Evolutionary conservation across 2,113 vertebrate species (phyloP).

Genomic region (Salvelinus alpinus): DNA sequence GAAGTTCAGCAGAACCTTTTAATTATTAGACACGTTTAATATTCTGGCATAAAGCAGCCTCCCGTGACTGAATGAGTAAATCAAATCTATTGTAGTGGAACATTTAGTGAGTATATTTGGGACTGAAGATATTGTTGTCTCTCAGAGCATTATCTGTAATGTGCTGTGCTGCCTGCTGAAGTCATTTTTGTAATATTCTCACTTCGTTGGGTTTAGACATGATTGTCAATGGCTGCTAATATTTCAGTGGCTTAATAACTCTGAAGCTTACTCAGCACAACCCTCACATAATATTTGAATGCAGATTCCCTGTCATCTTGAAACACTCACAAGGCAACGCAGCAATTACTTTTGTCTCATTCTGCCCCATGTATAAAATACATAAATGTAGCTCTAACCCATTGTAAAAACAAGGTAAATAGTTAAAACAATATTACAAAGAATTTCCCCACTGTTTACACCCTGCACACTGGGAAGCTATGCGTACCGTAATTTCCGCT

Average conservation of each 20-base stretch:
- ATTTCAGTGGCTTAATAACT: constrained; percentile 13
- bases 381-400: constrained; percentile 14
- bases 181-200: constrained; percentile 3
- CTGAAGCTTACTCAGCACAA: constrained; percentile 12
- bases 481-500: constrained; percentile 33
- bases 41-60: background rate
- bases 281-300: constrained; percentile 16
- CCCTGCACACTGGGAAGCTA: constrained; percentile 36
- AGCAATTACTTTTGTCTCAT: no score
- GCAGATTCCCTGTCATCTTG: constrained; percentile 15
- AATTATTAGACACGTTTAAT: constrained; percentile 2
- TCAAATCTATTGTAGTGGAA: constrained; percentile 6
- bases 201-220: constrained; percentile 12
- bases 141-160: background rate
- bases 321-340: background rate
- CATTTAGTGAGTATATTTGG: background rate
- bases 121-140: background rate
- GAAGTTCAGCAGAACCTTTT: background rate
- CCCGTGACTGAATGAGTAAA: background rate
- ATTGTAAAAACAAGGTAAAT: constrained; percentile 27
- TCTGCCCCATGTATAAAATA: constrained; percentile 1
- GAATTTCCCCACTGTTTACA: constrained; percentile 10
- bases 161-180: constrained; percentile 6
- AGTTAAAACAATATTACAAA: constrained; percentile 14
- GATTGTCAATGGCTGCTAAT: constrained; percentile 15